Percentiles rank a stretch among this genome's conserved stretches.
Evolutionary conservation across 2,113 vertebrate genomes (phyloP).

Genomic region (Oenanthe oenanthe): DNA sequence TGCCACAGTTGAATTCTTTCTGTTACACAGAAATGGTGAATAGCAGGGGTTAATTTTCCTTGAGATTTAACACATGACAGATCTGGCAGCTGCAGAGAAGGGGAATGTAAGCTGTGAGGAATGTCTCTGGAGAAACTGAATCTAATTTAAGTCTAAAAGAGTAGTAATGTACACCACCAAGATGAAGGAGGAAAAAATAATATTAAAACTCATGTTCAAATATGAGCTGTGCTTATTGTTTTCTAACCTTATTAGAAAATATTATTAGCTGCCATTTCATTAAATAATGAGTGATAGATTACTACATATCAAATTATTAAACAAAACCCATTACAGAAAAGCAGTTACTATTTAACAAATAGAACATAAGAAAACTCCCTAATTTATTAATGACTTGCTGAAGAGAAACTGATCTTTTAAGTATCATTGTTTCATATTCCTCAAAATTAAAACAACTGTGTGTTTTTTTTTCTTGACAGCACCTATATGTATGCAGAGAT

Average conservation of each 20-base stretch:
- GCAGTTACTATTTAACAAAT: not conserved
- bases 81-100: not conserved
- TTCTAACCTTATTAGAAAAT: not conserved
- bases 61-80: not conserved
- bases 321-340: not conserved
- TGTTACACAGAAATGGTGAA: not conserved
- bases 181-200: not conserved
- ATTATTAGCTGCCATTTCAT: not conserved
- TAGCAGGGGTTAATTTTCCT: not conserved
- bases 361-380: not conserved
- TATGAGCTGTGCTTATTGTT: not conserved
- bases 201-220: not conserved
- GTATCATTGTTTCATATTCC: not conserved
- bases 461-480: not conserved
- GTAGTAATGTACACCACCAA: not conserved
- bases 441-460: not conserved
- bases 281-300: not conserved
- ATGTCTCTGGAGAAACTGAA: not conserved
- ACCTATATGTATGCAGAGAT: not conserved
- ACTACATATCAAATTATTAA: not conserved
- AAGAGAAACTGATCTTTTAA: not conserved
- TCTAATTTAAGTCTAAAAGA: slow-evolving; percentile 17
- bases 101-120: not conserved
- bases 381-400: not conserved
- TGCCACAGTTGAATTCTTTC: not conserved